These are phyloP conservation scores for Jordanella pulchra DNA, from an alignment of 2,797 vertebrate species.

Conservation along the genomic window DNA sequence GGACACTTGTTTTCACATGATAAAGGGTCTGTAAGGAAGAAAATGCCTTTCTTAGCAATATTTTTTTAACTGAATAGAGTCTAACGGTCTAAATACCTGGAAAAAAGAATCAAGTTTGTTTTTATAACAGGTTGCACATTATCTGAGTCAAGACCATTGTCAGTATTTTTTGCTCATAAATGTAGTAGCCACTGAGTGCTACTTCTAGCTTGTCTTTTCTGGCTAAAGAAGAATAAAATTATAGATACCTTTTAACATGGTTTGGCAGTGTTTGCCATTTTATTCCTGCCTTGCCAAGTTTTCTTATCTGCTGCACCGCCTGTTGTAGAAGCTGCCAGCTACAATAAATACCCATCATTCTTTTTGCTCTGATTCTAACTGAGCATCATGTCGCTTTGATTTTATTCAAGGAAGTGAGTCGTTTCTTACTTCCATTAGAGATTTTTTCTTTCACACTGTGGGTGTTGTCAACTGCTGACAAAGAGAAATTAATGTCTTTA, in stretches of 20 bases:
- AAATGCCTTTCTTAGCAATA: background rate
- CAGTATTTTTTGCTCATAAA: background rate
- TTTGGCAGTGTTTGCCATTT: background rate
- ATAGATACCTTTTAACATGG: background rate
- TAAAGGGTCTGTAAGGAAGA: background rate
- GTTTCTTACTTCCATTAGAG: slow-evolving; percentile 29
- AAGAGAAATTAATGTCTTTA: slow-evolving; percentile 30
- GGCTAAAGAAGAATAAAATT: background rate
- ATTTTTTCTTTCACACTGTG: slow-evolving; percentile 11
- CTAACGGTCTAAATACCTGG: background rate
- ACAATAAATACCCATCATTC: slow-evolving; percentile 27
- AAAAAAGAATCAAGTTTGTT: background rate
- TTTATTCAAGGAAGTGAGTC: slow-evolving; percentile 27
- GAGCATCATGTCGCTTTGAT: slow-evolving; percentile 28
- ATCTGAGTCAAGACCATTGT: background rate
- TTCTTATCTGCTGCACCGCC: slow-evolving; percentile 1
- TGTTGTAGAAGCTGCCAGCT: slow-evolving; percentile 15
- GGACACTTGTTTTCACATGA: too few species aligned
- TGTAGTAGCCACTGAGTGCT: background rate
- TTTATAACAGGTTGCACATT: background rate
- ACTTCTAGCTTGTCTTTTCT: background rate
- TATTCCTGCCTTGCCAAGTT: slow-evolving; percentile 1
- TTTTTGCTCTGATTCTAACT: slow-evolving; percentile 24
- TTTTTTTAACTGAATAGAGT: background rate
- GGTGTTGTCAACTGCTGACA: slow-evolving; percentile 37